Conservation (phyloP, 2,888 invertebrate genomes). For the Aleiodes alternator region DNA sequence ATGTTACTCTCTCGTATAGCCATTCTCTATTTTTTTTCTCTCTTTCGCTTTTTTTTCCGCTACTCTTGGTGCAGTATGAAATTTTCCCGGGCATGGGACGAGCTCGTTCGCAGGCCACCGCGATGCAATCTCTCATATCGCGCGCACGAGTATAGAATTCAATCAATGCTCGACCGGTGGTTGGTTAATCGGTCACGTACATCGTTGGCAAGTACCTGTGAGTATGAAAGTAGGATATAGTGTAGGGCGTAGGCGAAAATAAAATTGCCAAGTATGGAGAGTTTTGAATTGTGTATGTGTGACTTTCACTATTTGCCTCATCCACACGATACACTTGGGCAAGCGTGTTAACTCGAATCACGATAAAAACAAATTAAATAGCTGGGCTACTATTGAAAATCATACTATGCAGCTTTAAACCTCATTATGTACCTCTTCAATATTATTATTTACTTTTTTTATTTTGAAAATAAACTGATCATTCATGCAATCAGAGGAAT, state of each 20-base stretch:
- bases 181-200: constrained; percentile 50
- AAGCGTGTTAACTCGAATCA: constrained; percentile 13
- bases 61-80: constrained; percentile 39
- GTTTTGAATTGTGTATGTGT: constrained; percentile 8
- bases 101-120: constrained; percentile 26
- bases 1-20: constrained; percentile 43
- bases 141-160: constrained; percentile 51
- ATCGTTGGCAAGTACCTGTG: constrained; percentile 15
- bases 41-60: constrained; percentile 27
- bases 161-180: constrained; percentile 52
- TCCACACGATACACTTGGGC: constrained; percentile 6
- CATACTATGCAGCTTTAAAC: neutral
- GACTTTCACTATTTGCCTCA: constrained; percentile 38
- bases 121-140: constrained; percentile 52
- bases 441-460: too few relatives aligned
- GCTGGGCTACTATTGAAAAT: neutral
- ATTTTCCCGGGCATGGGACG: constrained; percentile 38
- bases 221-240: constrained; percentile 6
- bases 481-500: too few relatives aligned
- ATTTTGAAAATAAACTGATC: too few relatives aligned
- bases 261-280: constrained; percentile 42
- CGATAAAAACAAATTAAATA: constrained; percentile 25
- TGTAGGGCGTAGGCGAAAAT: constrained; percentile 31
- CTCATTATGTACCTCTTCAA: too few relatives aligned
- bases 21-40: constrained; percentile 2